These are phyloP conservation scores for Cryptus armator DNA, from an alignment of 2,888 invertebrate species.

Conservation along the genomic window DNA sequence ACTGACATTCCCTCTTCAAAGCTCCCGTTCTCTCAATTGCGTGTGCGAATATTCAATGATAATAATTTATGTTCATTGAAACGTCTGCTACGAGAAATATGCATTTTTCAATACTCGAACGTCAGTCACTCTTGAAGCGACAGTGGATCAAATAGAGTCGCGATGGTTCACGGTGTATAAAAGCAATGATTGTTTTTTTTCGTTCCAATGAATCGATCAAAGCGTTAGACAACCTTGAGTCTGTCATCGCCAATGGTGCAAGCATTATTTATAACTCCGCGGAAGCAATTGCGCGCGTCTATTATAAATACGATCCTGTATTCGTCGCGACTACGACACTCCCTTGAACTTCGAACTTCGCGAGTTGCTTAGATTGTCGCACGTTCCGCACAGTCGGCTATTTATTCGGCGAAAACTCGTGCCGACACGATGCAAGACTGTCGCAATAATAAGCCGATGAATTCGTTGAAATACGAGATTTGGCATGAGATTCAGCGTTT, in stretches of 20 bases:
- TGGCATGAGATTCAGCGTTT: not conserved
- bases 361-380: not conserved
- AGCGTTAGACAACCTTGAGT: not conserved
- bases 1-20: too few species aligned
- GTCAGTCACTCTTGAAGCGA: not conserved
- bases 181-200: not conserved
- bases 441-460: constrained; percentile 32
- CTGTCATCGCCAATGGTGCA: not conserved
- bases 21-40: too few species aligned
- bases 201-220: not conserved
- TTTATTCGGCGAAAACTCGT: constrained; percentile 8
- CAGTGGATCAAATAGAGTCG: not conserved
- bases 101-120: not conserved
- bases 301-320: not conserved
- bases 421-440: not conserved
- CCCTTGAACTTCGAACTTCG: constrained; percentile 43
- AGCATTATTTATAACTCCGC: constrained; percentile 45
- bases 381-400: not conserved
- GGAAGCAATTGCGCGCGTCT: constrained; percentile 21
- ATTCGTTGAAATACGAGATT: constrained; percentile 35
- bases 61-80: too few species aligned
- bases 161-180: not conserved
- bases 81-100: not conserved
- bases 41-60: too few species aligned
- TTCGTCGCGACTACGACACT: not conserved